Evolutionary conservation across 2,113 vertebrate genomes (phyloP), one percentile per base, ranked within the genome.

Genomic region (Notiomystis cincta): DNA sequence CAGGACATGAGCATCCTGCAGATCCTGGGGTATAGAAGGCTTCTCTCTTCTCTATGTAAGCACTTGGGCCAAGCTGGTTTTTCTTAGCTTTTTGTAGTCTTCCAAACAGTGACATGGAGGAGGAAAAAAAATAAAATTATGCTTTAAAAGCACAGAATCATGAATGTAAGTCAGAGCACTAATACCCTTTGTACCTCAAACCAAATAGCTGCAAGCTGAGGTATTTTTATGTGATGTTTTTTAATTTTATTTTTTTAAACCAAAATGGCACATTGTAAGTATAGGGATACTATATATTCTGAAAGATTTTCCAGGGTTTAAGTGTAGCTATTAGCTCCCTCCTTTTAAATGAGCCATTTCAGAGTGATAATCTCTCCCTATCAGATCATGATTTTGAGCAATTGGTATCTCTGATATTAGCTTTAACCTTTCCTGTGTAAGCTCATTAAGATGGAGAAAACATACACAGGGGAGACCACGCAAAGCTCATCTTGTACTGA

Each of bases 361-460:
- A 84, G 37, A 33, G 50, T 72, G 62, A 90, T 93, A 89, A 90
- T 94, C 72, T 94, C 58, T 70, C 45, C 69, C 66, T 76, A 82
- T 91, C 73, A 94, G 87, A 66, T 94, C 11, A 37, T 70, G 65
- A 66, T 90, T 94, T 87, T 93, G 70, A 91, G 80, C 40, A 62
- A 28, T 73, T 90, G 50, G 9, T 82, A 42, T 88, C 50, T 85
- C 70, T 70, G 75, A 72, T 93, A 83, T 40, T 84, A 87, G 78
- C 48, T 96, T 37, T 45, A 93, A 86, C 86, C 69, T 94, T 88
- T 82, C 61, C 90, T 70, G 27, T n/a, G 38, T 48, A 66, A 84
- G 33, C 62, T 71, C 38, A 71, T 82, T 95, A 87, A 61, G 56
- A 79, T 72, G 71, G 76, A 65, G 78, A 87, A 87, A 95, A 91